Conservation (phyloP, 2,797 vertebrate genomes). For the Chaenodraco wilsoni region DNA sequence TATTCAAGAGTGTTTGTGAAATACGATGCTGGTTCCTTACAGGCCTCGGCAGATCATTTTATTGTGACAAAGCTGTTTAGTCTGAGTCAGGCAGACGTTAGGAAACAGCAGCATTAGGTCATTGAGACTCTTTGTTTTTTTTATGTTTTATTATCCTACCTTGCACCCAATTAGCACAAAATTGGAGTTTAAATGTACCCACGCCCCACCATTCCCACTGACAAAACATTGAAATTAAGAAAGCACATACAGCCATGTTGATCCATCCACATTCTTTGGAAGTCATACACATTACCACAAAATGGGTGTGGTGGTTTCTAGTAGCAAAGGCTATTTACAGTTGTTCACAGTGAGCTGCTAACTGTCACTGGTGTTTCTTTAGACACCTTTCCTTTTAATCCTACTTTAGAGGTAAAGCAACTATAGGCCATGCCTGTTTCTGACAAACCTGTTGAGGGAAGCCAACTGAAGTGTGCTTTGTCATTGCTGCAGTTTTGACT, state of each 20-base stretch:
- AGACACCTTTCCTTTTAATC: conserved; percentile 31
- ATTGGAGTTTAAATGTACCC: neutral
- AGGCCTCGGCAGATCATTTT: conserved; percentile 26
- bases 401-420: conserved; percentile 10
- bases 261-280: conserved; percentile 60
- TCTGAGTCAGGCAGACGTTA: conserved; percentile 21
- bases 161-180: too few relatives aligned
- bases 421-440: conserved; percentile 22
- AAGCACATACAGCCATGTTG: neutral
- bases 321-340: conserved; percentile 42
- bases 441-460: conserved; percentile 40
- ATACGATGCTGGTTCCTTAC: conserved; percentile 25
- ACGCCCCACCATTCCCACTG: neutral
- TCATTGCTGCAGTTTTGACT: neutral
- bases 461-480: neutral
- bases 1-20: conserved; percentile 34
- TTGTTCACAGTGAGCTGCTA: conserved; percentile 13
- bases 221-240: conserved; percentile 10
- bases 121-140: neutral
- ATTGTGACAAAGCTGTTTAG: conserved; percentile 9
- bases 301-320: conserved; percentile 59
- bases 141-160: neutral
- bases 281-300: conserved; percentile 22
- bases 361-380: conserved; percentile 15
- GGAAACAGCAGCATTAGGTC: conserved; percentile 12